Evolutionary conservation across 37 sponge, comb jelly and placozoan species (phyloP), one percentile per base, ranked within the genome.

Genomic region (Aphrocallistes beatrix): DNA sequence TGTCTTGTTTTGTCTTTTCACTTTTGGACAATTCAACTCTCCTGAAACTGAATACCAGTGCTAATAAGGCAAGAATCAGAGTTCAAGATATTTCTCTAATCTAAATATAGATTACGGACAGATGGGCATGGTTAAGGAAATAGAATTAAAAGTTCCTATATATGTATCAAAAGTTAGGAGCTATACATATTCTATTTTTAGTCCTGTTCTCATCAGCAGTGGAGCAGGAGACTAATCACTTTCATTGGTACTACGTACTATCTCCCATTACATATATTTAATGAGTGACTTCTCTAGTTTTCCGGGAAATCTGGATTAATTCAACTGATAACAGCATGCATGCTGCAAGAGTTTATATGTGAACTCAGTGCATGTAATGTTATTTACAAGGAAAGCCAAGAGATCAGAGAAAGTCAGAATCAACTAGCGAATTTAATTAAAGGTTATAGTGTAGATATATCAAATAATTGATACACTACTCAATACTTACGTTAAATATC

Each of bases 51-150:
- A 60, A 60, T 60, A 60, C 75, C 3, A 60, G 75, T 60, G 8
- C 75, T 60, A 60, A 60, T 60, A 60, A 60, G 75, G 75, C 34
- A 32, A 60, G 75, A 60, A n/a, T n/a, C n/a, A n/a, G n/a, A n/a
- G n/a, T n/a, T n/a, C n/a, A n/a, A n/a, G n/a, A n/a, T n/a, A n/a
- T n/a, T n/a, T n/a, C n/a, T n/a, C n/a, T n/a, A n/a, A n/a, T n/a
- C n/a, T n/a, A n/a, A n/a, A n/a, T n/a, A n/a, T n/a, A n/a, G n/a
- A n/a, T n/a, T n/a, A n/a, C n/a, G n/a, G n/a, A n/a, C n/a, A n/a
- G n/a, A n/a, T n/a, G n/a, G n/a, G n/a, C n/a, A n/a, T n/a, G n/a
- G n/a, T n/a, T n/a, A n/a, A n/a, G n/a, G n/a, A n/a, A n/a, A n/a
- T n/a, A n/a, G n/a, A n/a, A n/a, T n/a, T n/a, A n/a, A n/a, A n/a